Percentiles rank a stretch among this genome's conserved stretches.
These are phyloP conservation scores for Zaprionus kolodkinae DNA, from an alignment of 1,140 invertebrate species.

Conservation along the genomic window DNA sequence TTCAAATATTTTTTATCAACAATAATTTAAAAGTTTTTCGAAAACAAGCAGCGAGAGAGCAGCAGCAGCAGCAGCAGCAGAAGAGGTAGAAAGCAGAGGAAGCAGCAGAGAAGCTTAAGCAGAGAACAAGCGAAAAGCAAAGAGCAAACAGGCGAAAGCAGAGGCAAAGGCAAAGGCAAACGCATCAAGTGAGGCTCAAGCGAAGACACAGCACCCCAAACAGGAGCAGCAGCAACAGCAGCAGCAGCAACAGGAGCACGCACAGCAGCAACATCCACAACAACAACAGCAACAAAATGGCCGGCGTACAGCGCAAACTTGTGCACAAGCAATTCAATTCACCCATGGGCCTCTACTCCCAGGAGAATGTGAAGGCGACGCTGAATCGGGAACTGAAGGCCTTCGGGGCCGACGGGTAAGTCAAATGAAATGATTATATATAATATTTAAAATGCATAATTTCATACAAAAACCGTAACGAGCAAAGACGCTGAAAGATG, in stretches of 20 bases:
- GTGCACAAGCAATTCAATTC: conserved; percentile 96
- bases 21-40: conserved; percentile 77
- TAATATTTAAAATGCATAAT: conserved; percentile 82
- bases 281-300: conserved; percentile 84
- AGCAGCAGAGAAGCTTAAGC: conserved; percentile 17
- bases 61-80: conserved; percentile 12
- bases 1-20: conserved; percentile 78
- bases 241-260: conserved; percentile 16
- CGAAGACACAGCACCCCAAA: conserved; percentile 33
- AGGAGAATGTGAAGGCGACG: conserved; percentile 91
- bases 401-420: conserved; percentile 91
- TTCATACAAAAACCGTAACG: conserved; percentile 59
- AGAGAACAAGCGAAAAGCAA: conserved; percentile 28
- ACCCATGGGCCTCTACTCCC: conserved; percentile 93
- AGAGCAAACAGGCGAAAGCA: conserved; percentile 32
- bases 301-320: conserved; percentile 86
- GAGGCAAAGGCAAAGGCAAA: conserved; percentile 14
- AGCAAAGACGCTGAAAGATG: conserved; percentile 6
- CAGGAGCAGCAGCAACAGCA: conserved; percentile 13
- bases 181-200: conserved; percentile 29
- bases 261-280: conserved; percentile 19
- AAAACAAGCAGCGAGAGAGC: conserved; percentile 50
- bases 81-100: conserved; percentile 18
- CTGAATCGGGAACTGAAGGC: conserved; percentile 91
- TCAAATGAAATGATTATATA: conserved; percentile 79